Evolutionary conservation across 1,140 invertebrate genomes (phyloP), one percentile per base, ranked within the genome.

Genomic region (Trichogramma pretiosum): DNA sequence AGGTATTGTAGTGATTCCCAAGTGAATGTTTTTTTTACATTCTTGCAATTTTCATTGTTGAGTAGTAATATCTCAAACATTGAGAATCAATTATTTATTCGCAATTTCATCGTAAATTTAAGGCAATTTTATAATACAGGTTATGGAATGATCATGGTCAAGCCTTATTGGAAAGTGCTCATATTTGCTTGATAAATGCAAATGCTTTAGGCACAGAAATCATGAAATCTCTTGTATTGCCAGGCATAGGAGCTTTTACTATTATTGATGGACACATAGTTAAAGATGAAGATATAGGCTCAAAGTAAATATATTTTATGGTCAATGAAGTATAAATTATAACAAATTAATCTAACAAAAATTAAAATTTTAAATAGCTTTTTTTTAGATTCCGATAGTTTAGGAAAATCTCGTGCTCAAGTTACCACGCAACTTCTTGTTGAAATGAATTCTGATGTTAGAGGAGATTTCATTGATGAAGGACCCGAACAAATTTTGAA

Each of bases 71-170:
- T n/a, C n/a, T n/a, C n/a, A n/a, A n/a, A n/a, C n/a, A n/a, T n/a
- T n/a, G n/a, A n/a, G n/a, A n/a, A n/a, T n/a, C n/a, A n/a, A n/a
- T n/a, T n/a, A n/a, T n/a, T n/a, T n/a, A n/a, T n/a, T n/a, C n/a
- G n/a, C n/a, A n/a, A n/a, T n/a, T n/a, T n/a, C n/a, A n/a, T n/a
- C n/a, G n/a, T n/a, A n/a, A n/a, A n/a, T n/a, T n/a, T n/a, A n/a
- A n/a, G n/a, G n/a, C n/a, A n/a, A 23, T 42, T 14, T 41, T 50
- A 52, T 65, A 67, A 35, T 55, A 36, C 23, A 85, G 93, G 66
- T 77, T 98, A 58, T 98, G 96, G 96, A 94, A 94, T 48, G 94
- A 98, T 67, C 89, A 97, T 75, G 96, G 96, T 1, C 96, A 99
- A 72, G 66, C 77, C 47, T 76, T 84, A 8, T 72, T 98, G 32